phyloP scores from a whole-genome alignment of 1,140 invertebrate genomes.

The Panonychus citri region DNA sequence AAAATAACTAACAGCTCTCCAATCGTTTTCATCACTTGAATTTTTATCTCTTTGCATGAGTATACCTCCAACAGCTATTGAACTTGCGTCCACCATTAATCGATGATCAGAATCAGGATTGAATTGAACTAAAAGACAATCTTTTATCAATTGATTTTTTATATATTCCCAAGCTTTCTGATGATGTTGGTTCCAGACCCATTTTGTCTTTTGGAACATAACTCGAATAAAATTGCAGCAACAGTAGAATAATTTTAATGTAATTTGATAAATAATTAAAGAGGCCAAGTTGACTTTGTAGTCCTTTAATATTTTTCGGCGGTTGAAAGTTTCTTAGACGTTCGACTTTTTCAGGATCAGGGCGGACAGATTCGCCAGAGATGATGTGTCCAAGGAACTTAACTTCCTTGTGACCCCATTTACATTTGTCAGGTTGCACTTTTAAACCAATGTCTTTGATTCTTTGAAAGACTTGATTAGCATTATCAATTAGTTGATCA shows the following conservation, averaged over 20 bases:
- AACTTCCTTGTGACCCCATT: slow-evolving; percentile 5
- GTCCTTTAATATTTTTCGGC: slow-evolving; percentile 15
- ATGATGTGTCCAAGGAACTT: slow-evolving; percentile 12
- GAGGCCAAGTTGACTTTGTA: slow-evolving; percentile 26
- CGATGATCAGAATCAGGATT: not conserved
- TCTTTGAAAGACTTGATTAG: slow-evolving; percentile 14
- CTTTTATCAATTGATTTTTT: too few relatives aligned
- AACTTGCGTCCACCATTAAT: not conserved
- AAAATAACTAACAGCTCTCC: not conserved
- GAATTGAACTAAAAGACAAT: not conserved
- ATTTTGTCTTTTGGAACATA: too few relatives aligned
- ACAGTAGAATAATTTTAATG: slow-evolving; percentile 16
- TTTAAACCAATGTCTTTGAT: slow-evolving; percentile 8
- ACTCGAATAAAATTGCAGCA: too few relatives aligned
- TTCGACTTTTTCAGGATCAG: slow-evolving; percentile 11
- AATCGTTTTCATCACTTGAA: not conserved
- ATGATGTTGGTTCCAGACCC: too few relatives aligned
- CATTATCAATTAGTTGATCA: slow-evolving; percentile 12
- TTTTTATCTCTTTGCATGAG: not conserved
- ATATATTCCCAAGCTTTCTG: too few relatives aligned
- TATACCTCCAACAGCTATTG: not conserved
- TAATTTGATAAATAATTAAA: slow-evolving; percentile 9
- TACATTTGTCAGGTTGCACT: slow-evolving; percentile 12
- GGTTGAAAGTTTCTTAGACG: slow-evolving; percentile 4
- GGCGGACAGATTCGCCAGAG: slow-evolving; percentile 7